These are phyloP conservation scores for Oryzias sinensis DNA, from an alignment of 2,797 vertebrate species.

Conservation along the genomic window DNA sequence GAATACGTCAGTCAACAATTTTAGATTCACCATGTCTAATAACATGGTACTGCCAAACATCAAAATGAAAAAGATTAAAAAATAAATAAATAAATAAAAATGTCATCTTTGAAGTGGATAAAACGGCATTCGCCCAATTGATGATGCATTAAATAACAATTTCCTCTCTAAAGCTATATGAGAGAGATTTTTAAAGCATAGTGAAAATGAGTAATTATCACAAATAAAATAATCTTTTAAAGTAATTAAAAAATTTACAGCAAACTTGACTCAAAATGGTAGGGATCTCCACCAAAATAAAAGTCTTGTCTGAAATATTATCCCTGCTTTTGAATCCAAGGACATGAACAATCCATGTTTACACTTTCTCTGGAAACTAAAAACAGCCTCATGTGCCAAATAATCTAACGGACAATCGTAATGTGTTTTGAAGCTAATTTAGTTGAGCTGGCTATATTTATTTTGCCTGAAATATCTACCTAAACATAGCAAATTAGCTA, in stretches of 20 bases:
- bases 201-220: neutral
- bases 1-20: too few species aligned
- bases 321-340: neutral
- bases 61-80: too few species aligned
- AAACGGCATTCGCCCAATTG: too few species aligned
- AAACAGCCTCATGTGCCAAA: neutral
- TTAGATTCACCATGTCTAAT: too few species aligned
- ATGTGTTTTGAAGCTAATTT: neutral
- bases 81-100: too few species aligned
- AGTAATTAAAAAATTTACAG: neutral
- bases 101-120: too few species aligned
- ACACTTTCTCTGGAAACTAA: neutral
- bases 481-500: neutral
- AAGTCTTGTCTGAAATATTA: neutral
- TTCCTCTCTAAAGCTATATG: too few species aligned
- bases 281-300: neutral
- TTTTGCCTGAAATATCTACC: neutral
- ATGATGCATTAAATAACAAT: too few species aligned
- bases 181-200: too few species aligned
- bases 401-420: neutral
- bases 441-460: neutral
- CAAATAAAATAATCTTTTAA: neutral
- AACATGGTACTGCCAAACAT: too few species aligned
- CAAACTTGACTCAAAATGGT: neutral
- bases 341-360: neutral